Evolutionary conservation across 2,113 vertebrate genomes (phyloP).

Genomic region (Carlito syrichta): DNA sequence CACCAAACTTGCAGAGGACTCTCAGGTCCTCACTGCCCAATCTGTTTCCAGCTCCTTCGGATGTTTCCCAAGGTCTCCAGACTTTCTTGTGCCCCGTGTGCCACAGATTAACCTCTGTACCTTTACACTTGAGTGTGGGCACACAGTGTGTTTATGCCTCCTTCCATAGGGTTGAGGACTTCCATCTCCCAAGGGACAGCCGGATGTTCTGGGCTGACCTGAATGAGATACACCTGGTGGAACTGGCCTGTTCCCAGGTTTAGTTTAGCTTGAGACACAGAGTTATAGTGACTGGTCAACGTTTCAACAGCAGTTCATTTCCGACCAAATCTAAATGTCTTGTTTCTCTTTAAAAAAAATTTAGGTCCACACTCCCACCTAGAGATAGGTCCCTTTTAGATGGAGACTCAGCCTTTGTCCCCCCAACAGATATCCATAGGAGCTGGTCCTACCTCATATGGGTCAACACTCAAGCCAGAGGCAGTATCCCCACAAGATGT

Average conservation of each 20-base stretch:
- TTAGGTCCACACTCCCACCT: rapidly evolving
- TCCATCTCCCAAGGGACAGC: too few species aligned
- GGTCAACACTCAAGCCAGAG: rapidly evolving
- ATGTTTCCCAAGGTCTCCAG: too few species aligned
- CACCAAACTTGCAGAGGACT: too few species aligned
- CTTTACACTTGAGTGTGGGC: neutral
- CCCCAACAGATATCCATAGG: neutral
- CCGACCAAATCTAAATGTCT: neutral
- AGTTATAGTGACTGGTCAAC: neutral
- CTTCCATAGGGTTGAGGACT: too few species aligned
- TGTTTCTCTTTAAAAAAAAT: neutral
- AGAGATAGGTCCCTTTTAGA: neutral
- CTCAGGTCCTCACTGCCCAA: neutral
- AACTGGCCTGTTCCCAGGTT: rapidly evolving
- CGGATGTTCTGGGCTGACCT: too few species aligned
- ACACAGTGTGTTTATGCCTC: neutral
- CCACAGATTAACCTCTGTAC: neutral
- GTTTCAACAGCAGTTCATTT: too few species aligned
- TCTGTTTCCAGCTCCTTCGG: neutral
- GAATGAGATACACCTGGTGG: too few species aligned
- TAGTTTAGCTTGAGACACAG: neutral
- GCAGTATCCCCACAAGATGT: rapidly evolving
- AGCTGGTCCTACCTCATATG: rapidly evolving
- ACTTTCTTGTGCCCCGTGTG: neutral
- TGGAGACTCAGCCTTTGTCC: rapidly evolving